phyloP scores from a whole-genome alignment of 1,140 invertebrate genomes.

The Megalopta genalis region DNA sequence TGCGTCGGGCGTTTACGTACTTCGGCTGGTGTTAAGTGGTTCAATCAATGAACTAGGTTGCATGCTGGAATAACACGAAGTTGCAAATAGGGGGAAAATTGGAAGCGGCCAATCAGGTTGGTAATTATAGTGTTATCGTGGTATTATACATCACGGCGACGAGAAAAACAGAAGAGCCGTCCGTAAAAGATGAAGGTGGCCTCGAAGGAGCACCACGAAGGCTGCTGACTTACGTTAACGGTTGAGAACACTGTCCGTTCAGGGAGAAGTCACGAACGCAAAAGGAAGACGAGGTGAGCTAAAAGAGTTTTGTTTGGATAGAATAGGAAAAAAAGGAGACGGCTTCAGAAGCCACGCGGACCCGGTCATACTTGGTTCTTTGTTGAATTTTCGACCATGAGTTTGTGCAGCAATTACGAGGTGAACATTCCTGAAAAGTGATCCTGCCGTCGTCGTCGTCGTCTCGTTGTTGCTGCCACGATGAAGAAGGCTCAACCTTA shows the following conservation, averaged over 20 bases:
- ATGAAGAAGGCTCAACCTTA: background rate
- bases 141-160: background rate
- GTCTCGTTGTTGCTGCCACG: background rate
- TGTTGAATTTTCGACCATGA: constrained; percentile 50
- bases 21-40: too few relatives aligned
- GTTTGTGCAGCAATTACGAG: constrained; percentile 40
- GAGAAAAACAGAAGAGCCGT: background rate
- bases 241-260: constrained; percentile 57
- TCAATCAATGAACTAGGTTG: background rate
- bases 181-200: constrained; percentile 11
- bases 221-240: background rate
- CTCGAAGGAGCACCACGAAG: constrained; percentile 17
- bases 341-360: constrained; percentile 47
- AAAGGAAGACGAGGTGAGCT: constrained; percentile 52
- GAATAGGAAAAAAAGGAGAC: constrained; percentile 48
- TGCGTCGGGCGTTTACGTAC: too few relatives aligned
- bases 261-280: constrained; percentile 62
- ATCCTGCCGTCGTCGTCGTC: background rate
- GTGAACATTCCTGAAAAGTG: constrained; percentile 32
- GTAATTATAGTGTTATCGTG: background rate
- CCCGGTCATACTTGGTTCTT: constrained; percentile 38
- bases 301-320: constrained; percentile 66
- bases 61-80: background rate
- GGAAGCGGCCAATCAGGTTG: background rate
- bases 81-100: background rate